Base-by-base conservation (phyloP, 2,113 vertebrate genomes). In the Burhinus oedicnemus region DNA sequence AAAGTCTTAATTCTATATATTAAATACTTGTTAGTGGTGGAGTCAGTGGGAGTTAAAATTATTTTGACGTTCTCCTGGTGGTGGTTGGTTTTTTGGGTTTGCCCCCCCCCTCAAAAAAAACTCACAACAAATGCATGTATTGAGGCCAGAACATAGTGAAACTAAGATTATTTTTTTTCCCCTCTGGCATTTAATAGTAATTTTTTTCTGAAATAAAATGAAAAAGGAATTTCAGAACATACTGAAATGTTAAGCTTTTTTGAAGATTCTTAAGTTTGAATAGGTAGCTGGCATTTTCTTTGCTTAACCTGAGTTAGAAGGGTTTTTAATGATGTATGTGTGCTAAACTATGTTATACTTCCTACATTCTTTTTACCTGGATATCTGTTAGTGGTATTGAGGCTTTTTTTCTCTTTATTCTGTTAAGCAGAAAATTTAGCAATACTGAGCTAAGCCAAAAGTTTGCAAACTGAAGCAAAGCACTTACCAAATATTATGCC, bases 191-290 rank as follows among this genome's bases (percentile, higher is more conserved):
- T 76, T 72, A 71, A n/a, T 69, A 52, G 11, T 42, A 0, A 14
- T 62, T 95, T 90, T 66, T 94, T 20, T 62, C 9, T 76, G 27
- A 40, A 68, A n/a, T 49, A 62, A 90, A 91, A 83, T 61, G 42
- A 86, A 76, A 76, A n/a, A 5, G 0, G 30, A 29, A 38, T 85
- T 86, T 30, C 64, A 65, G 42, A 44, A 87, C 79, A 36, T 64
- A 55, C 15, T 76, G 55, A 51, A 45, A 38, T 36, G 12, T 51
- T 78, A 34, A 77, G 25, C 6, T 84, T 81, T 89, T 47, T 18
- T 52, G 26, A 66, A 71, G 16, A 54, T 82, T 58, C 44, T 58
- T 57, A 11, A 27, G 2, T 75, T 81, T 90, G 17, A 87, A 66
- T 47, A 30, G 13, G 11, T 75, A 79, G 27, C 54, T 75, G 60